Evolutionary conservation across 2,888 invertebrate genomes (phyloP).

Genomic region (Chrysolina oricalcia): DNA sequence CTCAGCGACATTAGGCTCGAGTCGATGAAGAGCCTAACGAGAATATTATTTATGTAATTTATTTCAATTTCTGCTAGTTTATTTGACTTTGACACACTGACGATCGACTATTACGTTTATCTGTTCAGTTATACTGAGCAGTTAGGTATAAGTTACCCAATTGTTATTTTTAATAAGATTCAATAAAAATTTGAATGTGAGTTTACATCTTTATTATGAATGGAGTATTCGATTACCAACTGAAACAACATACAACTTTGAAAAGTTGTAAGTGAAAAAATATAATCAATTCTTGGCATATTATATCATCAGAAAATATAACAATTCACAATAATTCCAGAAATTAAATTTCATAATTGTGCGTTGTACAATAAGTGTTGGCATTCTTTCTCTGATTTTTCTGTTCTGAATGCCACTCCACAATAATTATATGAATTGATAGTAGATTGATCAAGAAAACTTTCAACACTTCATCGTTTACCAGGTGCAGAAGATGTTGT

Average conservation of each 20-base stretch:
- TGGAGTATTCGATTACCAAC: background rate
- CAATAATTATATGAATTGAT: no score
- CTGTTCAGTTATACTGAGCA: conserved; percentile 61
- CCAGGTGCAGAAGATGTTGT: background rate
- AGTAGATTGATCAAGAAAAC: background rate
- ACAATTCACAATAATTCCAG: no score
- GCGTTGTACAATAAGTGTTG: no score
- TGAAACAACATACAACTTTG: no score
- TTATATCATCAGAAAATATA: no score
- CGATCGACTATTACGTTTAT: conserved; percentile 63
- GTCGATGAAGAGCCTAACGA: conserved; percentile 37
- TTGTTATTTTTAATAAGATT: conserved; percentile 66
- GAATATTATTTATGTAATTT: conserved; percentile 54
- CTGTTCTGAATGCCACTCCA: no score
- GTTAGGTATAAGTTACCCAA: conserved; percentile 61
- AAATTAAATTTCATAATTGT: no score
- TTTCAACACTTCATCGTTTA: background rate
- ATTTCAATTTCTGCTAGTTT: conserved; percentile 46
- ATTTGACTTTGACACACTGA: conserved; percentile 54
- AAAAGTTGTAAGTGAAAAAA: no score
- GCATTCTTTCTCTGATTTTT: no score
- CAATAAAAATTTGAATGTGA: conserved; percentile 58
- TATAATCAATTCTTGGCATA: no score
- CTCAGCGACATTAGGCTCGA: conserved; percentile 60
- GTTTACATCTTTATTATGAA: background rate